phyloP scores from a whole-genome alignment of 2,888 invertebrate species.

The Ophion ellenae region DNA sequence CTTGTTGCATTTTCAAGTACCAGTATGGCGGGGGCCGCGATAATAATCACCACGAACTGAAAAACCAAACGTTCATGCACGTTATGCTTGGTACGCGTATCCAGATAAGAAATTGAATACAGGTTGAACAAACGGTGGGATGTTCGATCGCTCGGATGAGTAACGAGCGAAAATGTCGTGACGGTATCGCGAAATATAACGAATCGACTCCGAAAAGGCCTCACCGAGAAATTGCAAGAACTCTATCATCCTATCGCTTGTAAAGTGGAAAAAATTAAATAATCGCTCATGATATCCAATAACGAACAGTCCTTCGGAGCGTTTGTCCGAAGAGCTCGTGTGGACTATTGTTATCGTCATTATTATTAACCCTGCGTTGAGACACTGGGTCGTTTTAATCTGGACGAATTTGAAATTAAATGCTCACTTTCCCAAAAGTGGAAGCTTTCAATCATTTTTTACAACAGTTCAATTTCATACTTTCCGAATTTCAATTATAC shows the following conservation, averaged over 20 bases:
- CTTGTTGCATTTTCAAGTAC: constrained; percentile 31
- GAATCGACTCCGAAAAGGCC: neutral
- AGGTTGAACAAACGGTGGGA: constrained; percentile 1
- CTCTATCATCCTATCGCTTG: neutral
- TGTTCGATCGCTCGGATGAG: neutral
- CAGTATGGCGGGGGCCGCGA: neutral
- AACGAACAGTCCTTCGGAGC: neutral
- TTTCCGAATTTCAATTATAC: too few relatives aligned
- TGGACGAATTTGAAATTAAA: too few relatives aligned
- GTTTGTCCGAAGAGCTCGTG: neutral
- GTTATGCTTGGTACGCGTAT: neutral
- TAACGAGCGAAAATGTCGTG: neutral
- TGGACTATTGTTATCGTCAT: neutral
- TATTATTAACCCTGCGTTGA: too few relatives aligned
- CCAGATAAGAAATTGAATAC: constrained; percentile 25
- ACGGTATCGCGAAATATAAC: neutral
- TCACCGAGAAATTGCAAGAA: neutral
- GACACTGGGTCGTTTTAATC: too few relatives aligned
- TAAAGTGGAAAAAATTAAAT: neutral
- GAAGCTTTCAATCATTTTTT: too few relatives aligned
- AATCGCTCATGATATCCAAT: neutral
- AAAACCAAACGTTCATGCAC: constrained; percentile 4
- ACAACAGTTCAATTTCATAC: too few relatives aligned
- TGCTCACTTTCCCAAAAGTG: too few relatives aligned
- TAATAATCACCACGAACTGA: neutral